Conservation (phyloP, 2,797 vertebrate species). For the Macroramphosus scolopax region DNA sequence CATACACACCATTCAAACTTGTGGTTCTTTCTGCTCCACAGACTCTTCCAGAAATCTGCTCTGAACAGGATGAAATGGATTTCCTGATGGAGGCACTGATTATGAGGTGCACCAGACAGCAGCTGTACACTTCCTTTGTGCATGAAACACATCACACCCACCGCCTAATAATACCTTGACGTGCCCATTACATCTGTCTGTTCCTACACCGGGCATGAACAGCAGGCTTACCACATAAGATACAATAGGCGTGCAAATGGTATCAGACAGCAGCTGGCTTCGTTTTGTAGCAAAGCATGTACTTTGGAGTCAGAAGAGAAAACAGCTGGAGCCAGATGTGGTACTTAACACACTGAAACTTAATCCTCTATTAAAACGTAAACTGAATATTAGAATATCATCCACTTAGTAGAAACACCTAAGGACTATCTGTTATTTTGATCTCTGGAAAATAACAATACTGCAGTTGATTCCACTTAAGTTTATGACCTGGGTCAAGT, state of each 20-base stretch:
- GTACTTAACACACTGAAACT: not conserved
- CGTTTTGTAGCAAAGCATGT: not conserved
- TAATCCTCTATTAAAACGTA: not conserved
- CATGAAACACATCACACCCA: not conserved
- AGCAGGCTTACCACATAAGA: not conserved
- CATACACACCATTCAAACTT: no score
- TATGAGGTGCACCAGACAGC: slow-evolving; percentile 81
- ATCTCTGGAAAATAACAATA: not conserved
- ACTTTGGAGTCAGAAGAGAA: not conserved
- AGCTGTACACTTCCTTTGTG: slow-evolving; percentile 2
- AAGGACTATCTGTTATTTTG: not conserved
- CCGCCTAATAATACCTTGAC: no score
- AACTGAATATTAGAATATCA: no score
- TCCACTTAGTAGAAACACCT: no score
- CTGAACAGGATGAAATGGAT: slow-evolving; percentile 91
- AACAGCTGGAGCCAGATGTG: slow-evolving; percentile 15
- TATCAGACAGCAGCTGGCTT: not conserved
- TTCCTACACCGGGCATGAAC: no score
- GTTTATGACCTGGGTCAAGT: slow-evolving; percentile 1
- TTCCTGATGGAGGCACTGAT: slow-evolving; percentile 94
- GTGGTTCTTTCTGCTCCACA: slow-evolving; percentile 64
- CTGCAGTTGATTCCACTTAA: not conserved
- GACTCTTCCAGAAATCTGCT: slow-evolving; percentile 95
- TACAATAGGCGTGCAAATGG: not conserved
- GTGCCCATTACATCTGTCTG: no score